These are phyloP conservation scores for Anagrus nilaparvatae DNA, from an alignment of 1,140 invertebrate species.

Conservation along the genomic window DNA sequence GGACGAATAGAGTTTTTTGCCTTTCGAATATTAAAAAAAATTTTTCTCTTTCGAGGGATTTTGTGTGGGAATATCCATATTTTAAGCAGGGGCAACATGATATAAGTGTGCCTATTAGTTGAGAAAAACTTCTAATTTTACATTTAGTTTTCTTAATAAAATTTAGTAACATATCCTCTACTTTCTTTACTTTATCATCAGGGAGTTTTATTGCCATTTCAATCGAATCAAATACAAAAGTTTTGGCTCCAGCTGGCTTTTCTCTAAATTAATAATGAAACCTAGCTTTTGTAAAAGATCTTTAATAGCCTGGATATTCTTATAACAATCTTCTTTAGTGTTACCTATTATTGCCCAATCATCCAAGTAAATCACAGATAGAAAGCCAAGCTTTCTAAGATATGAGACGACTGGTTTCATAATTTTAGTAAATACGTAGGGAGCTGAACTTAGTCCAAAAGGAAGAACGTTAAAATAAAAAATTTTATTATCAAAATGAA, in stretches of 20 bases:
- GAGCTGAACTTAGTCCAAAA: constrained; percentile 15
- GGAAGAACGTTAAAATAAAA: constrained; percentile 18
- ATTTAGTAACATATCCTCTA: background rate
- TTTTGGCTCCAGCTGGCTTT: background rate
- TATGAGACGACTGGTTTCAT: constrained; percentile 15
- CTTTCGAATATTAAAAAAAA: background rate
- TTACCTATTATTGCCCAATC: constrained; percentile 6
- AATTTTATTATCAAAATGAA: background rate
- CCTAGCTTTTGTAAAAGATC: background rate
- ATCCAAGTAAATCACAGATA: constrained; percentile 4
- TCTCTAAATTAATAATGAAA: background rate
- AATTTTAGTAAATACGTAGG: constrained; percentile 21
- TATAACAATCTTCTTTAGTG: background rate
- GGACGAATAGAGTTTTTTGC: background rate
- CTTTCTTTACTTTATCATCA: background rate
- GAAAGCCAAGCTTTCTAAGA: background rate
- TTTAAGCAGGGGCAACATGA: constrained; percentile 7
- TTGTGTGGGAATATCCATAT: constrained; percentile 5
- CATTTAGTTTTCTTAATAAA: background rate
- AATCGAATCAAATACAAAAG: background rate
- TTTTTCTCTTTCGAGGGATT: constrained; percentile 5
- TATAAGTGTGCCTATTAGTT: constrained; percentile 6
- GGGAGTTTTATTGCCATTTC: background rate
- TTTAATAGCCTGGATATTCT: background rate
- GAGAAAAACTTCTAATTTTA: constrained; percentile 1